Base-by-base conservation (phyloP, 2,888 invertebrate genomes). In the Megalurothrips usitatus region DNA sequence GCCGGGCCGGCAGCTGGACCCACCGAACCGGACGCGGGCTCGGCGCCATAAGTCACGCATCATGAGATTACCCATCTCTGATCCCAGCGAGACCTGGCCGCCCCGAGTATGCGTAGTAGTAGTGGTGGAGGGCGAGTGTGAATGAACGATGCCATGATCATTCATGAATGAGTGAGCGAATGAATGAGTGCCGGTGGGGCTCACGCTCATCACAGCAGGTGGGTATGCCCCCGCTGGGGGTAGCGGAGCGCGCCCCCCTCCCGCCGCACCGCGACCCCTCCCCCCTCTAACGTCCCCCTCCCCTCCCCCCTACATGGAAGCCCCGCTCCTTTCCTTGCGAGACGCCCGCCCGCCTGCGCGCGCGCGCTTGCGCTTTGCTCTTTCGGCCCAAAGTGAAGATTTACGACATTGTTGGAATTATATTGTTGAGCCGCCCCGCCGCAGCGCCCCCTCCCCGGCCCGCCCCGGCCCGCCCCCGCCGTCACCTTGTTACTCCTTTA, bases 51-150 rank as follows among this genome's bases (percentile, higher is more conserved):
- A 91, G 89, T 92, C 91, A 91, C 91, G 91, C 88, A 89, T 88
- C 88, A 89, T 90, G 90, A 91, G 91, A 92, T 92, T 91, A 91
- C 91, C 91, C 91, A 92, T 92, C 91, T 92, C 91, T 92, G 92
- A 92, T 92, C 92, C 91, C 91, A 91, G 26, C 11, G 68, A 26
- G 91, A 90, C 88, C 89, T 86, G 87, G 86, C 86, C 85, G 85
- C 87, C 90, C 87, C 87, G 87, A 43, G 34, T 43, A 43, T 4
- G 34, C 2, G 34, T 43, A 6, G 3, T 2, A 43, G 34, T 2
- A 43, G 34, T 4, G 34, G 34, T 4, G 34, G 6, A 43, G 34
- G 34, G 34, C n/a, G n/a, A n/a, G n/a, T n/a, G n/a, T 6, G 34
- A 43, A 43, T 43, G 34, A 43, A 43, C 6, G 34, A 43, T 43